Conservation (phyloP, 1,140 invertebrate species). For the Kradibia gibbosae region DNA sequence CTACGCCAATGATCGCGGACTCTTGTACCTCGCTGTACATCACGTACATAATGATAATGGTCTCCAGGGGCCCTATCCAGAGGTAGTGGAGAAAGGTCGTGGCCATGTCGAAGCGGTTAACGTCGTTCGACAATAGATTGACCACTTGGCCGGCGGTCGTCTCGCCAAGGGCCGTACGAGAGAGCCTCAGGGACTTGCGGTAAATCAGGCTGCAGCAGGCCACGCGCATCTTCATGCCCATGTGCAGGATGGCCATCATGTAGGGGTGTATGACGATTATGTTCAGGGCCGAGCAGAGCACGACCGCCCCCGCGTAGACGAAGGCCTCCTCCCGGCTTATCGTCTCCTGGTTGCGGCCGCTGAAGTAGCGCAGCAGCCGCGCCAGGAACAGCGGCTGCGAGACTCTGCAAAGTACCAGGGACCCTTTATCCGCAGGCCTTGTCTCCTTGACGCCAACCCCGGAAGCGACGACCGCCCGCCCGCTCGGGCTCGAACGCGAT, state of each 20-base stretch:
- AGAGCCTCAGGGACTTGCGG: conserved; percentile 80
- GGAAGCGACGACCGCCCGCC: no score
- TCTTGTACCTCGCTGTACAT: conserved; percentile 83
- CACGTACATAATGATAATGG: conserved; percentile 81
- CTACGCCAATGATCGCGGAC: conserved; percentile 83
- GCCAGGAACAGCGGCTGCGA: conserved; percentile 81
- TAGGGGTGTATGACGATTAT: conserved; percentile 85
- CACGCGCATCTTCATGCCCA: conserved; percentile 84
- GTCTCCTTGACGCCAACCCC: no score
- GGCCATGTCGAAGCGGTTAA: conserved; percentile 80
- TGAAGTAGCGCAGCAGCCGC: conserved; percentile 78
- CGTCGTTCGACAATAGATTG: conserved; percentile 90
- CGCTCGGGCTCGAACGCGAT: no score
- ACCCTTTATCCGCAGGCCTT: no score
- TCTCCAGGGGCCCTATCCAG: conserved; percentile 84
- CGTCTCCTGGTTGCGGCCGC: conserved; percentile 63
- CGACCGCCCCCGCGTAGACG: conserved; percentile 79
- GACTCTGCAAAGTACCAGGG: conserved; percentile 79
- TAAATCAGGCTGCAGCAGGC: conserved; percentile 87
- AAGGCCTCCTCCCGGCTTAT: conserved; percentile 76
- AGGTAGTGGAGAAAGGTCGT: conserved; percentile 79
- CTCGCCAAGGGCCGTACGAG: conserved; percentile 80
- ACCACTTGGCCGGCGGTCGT: conserved; percentile 89
- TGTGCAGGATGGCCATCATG: conserved; percentile 81
- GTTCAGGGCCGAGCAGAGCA: conserved; percentile 76